Conservation (phyloP, 35 echinoderm and acorn worm species). For the Heliocidaris erythrogramma region DNA sequence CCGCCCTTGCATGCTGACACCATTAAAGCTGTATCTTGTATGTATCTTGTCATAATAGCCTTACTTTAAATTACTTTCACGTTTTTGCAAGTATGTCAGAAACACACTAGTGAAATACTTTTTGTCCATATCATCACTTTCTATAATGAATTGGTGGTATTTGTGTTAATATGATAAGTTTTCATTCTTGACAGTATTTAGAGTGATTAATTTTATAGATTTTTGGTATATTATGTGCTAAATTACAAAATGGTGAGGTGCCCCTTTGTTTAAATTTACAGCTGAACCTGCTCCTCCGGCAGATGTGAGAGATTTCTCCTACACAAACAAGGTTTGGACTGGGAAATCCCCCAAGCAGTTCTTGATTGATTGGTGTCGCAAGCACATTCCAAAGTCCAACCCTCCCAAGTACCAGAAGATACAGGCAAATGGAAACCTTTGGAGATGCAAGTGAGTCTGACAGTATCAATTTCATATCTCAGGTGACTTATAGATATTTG, state of each 20-base stretch:
- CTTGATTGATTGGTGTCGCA: constrained; percentile 94
- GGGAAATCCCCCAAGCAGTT: constrained; percentile 95
- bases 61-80: no score
- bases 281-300: background rate
- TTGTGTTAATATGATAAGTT: background rate
- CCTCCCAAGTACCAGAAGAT: constrained; percentile 90
- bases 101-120: no score
- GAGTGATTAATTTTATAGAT: background rate
- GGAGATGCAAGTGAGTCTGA: constrained; percentile 84
- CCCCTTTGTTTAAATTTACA: background rate
- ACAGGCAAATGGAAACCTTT: constrained; percentile 51
- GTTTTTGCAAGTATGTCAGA: no score
- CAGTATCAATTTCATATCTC: background rate
- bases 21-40: no score
- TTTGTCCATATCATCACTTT: no score
- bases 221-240: background rate
- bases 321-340: constrained; percentile 85
- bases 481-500: no score
- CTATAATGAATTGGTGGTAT: background rate
- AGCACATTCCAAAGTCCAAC: constrained; percentile 73
- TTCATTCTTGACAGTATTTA: background rate
- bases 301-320: constrained; percentile 78
- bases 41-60: no score
- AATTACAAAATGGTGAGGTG: background rate
- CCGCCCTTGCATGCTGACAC: no score